A percentile compares a stretch with the other conserved stretches of the same genome.
phyloP scores from a whole-genome alignment of 2,797 vertebrate species.

The Emydoidea blandingii region DNA sequence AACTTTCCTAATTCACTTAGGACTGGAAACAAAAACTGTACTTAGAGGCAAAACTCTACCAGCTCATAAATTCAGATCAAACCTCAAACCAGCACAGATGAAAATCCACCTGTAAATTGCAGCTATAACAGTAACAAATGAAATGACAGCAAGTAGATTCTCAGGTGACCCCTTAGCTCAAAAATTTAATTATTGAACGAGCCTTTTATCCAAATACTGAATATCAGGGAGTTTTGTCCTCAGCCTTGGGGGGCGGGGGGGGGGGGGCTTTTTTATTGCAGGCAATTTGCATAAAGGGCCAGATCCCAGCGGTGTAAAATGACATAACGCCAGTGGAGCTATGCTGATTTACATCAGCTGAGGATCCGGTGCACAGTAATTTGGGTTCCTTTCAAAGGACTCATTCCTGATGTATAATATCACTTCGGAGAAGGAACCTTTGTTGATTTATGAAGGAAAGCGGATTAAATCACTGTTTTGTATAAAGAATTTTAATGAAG shows the following conservation, averaged over 20 bases:
- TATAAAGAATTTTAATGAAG: slow-evolving; percentile 51
- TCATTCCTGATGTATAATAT: not conserved
- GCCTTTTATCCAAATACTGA: not conserved
- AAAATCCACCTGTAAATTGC: not conserved
- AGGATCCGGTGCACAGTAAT: not conserved
- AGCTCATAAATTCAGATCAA: slow-evolving; percentile 10
- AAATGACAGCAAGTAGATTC: not conserved
- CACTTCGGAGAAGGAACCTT: not conserved
- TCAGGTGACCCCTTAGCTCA: slow-evolving; percentile 9
- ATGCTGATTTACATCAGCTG: not conserved
- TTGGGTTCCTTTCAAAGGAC: not conserved
- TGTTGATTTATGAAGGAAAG: not conserved
- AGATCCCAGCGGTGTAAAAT: not conserved
- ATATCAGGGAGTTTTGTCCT: not conserved
- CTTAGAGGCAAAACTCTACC: slow-evolving; percentile 13
- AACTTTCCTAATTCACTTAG: not conserved
- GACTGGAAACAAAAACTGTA: slow-evolving; percentile 2
- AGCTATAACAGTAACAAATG: not conserved
- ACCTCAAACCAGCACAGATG: not conserved
- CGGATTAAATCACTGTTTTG: not conserved
- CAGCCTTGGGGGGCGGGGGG: too few species aligned
- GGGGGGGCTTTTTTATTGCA: not conserved
- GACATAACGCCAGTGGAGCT: not conserved
- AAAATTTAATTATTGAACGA: slow-evolving; percentile 11
- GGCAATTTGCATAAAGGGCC: not conserved